Conservation (phyloP, 35 echinoderm and acorn worm species). For the Nesometra sesokonis region DNA sequence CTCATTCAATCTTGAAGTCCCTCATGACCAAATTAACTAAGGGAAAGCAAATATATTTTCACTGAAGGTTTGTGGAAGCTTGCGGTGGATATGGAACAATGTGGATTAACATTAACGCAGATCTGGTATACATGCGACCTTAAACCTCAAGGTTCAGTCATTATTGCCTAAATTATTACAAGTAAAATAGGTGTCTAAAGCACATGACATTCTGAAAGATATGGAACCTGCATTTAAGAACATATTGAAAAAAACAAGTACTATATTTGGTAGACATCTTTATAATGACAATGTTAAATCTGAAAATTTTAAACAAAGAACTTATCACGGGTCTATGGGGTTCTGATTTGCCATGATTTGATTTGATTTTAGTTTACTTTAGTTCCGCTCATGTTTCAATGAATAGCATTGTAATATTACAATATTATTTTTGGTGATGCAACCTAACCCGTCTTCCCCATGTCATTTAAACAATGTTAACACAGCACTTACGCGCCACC, state of each 20-base stretch:
- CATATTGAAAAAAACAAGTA: slow-evolving; percentile 19
- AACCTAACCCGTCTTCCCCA: no score
- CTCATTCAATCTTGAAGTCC: slow-evolving; percentile 24
- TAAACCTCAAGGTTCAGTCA: slow-evolving; percentile 8
- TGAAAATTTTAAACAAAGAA: slow-evolving; percentile 4
- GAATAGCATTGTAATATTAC: no score
- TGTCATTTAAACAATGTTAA: no score
- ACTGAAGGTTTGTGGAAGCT: slow-evolving; percentile 17
- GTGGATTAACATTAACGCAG: slow-evolving; percentile 5
- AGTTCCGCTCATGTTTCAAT: no score
- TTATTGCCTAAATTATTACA: slow-evolving; percentile 13
- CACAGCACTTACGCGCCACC: no score
- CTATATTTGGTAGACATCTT: slow-evolving; percentile 29
- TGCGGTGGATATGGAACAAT: slow-evolving; percentile 25
- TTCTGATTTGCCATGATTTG: no score
- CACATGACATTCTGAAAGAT: slow-evolving; percentile 19
- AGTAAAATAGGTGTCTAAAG: slow-evolving; percentile 27
- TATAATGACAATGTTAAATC: not conserved
- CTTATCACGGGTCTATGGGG: not conserved
- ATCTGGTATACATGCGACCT: slow-evolving; percentile 25
- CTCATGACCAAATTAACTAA: slow-evolving; percentile 26
- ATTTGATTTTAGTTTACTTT: no score
- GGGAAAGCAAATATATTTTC: slow-evolving; percentile 6
- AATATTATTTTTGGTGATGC: no score
- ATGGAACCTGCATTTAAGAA: slow-evolving; percentile 23